Percentiles rank a stretch among this genome's conserved stretches.
These are phyloP conservation scores for Stegophylla sp. DNA, from an alignment of 2,888 invertebrate genomes.

Conservation along the genomic window DNA sequence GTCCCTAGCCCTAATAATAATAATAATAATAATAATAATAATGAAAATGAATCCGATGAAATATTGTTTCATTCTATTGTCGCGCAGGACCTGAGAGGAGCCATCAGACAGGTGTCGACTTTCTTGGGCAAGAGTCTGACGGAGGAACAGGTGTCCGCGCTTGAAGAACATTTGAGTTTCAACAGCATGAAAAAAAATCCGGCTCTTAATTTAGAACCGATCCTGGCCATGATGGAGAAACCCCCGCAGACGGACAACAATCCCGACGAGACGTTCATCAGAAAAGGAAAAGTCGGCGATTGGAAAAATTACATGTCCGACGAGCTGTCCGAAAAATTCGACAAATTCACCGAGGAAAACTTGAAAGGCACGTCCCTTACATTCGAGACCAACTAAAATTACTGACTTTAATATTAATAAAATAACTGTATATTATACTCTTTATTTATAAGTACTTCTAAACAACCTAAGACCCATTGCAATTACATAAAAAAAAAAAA, in stretches of 20 bases:
- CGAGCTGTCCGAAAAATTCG: constrained; percentile 65
- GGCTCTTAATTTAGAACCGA: constrained; percentile 75
- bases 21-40: too few species aligned
- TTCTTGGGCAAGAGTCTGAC: constrained; percentile 75
- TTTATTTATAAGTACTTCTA: background rate
- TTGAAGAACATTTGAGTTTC: constrained; percentile 80
- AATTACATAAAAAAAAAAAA: background rate
- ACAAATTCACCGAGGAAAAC: constrained; percentile 64
- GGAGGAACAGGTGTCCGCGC: constrained; percentile 72
- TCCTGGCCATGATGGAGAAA: constrained; percentile 68
- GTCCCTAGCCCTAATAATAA: too few species aligned
- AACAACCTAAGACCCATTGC: background rate
- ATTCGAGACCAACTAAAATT: constrained; percentile 52
- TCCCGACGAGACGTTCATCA: constrained; percentile 72
- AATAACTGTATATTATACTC: background rate
- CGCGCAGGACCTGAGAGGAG: constrained; percentile 71
- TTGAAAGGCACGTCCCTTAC: constrained; percentile 62
- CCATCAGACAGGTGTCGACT: constrained; percentile 74
- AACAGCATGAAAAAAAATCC: constrained; percentile 82
- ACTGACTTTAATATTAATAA: background rate
- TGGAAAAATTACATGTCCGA: constrained; percentile 65
- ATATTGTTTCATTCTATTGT: too few species aligned
- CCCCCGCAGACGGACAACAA: constrained; percentile 65
- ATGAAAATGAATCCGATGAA: too few species aligned
- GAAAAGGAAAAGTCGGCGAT: constrained; percentile 71